Conservation (phyloP, 2,113 vertebrate species). For the Apaloderma vittatum region DNA sequence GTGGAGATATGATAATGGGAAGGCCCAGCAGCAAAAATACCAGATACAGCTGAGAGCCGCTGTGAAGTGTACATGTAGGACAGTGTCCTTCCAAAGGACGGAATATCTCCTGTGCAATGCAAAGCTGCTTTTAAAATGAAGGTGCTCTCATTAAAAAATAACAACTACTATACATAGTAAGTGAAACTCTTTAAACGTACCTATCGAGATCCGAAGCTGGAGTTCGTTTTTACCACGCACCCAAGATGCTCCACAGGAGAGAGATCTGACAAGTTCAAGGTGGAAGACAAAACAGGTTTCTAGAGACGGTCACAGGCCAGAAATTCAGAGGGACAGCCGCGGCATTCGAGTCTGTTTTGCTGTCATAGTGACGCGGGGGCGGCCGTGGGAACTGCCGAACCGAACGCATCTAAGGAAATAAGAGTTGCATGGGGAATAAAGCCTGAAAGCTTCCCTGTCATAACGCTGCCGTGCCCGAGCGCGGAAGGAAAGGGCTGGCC, state of each 20-base stretch:
- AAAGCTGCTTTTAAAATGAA: not conserved
- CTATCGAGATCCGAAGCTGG: not conserved
- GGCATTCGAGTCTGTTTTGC: rapidly evolving
- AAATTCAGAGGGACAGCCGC: not conserved
- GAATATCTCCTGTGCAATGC: not conserved
- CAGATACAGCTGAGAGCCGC: not conserved
- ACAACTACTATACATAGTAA: not conserved
- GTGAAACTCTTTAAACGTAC: not conserved
- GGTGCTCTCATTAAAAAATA: not conserved
- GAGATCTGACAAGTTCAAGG: not conserved
- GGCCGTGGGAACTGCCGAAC: too few relatives aligned
- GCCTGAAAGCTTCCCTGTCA: not conserved
- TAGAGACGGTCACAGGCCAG: not conserved
- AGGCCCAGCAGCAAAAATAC: not conserved
- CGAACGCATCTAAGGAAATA: rapidly evolving
- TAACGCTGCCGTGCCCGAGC: not conserved
- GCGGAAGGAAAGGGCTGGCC: not conserved
- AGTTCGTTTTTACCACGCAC: not conserved
- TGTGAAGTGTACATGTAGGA: not conserved
- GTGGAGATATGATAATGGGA: not conserved
- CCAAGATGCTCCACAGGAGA: not conserved
- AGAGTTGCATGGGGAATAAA: rapidly evolving
- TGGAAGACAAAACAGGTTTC: not conserved
- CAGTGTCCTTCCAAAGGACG: rapidly evolving
- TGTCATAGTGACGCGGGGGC: rapidly evolving